Evolutionary conservation across 1,140 invertebrate genomes (phyloP), one percentile per base, ranked within the genome.

Genomic region (Anoplolepis gracilipes): DNA sequence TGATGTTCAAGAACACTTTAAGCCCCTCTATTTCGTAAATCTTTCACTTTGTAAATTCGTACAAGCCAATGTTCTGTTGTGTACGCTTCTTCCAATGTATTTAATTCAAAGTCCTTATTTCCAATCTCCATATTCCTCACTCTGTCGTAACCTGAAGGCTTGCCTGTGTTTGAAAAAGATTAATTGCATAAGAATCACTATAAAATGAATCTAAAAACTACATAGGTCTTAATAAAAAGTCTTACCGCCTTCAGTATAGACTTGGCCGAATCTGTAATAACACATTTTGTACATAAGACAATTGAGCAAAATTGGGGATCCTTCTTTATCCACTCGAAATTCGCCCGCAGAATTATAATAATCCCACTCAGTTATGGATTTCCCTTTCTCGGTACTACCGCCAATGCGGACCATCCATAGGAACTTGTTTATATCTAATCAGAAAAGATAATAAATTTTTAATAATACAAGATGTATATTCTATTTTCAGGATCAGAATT

Each of bases 361-460:
- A 95, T 99, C 98, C 92, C 97, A 97, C 95, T 99, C 99, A 92
- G 98, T 98, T 90, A 99, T 99, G 93, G 99, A 98, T 64, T 97
- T 96, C 53, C 99, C 99, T 90, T 97, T 96, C 85, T 99, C 98
- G 28, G 99, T 99, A 92, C 98, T 99, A 84, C 99, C 99, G 88
- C 98, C 99, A 94, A 99, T 99, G 85, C 99, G 96, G 8, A 99
- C 99, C 99, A 99, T 99, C 99, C 99, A 99, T 88, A 99, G 96
- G 95, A 99, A 99, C 95, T 99, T 99, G 95, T 99, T 99, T 69
- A 99, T 98, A 94, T 99, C 97, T 97, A 92, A 46, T 67, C 2
- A 93, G 93, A 76, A 85, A 59, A 46, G 10, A 59, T n/a, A 82
- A 84, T n/a, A 53, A 59, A 59, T 59, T 75, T 16, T 53, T 42